A percentile compares a stretch with the other conserved stretches of the same genome.
phyloP scores from a whole-genome alignment of 2,888 invertebrate genomes.

The Cheilosia soror region DNA sequence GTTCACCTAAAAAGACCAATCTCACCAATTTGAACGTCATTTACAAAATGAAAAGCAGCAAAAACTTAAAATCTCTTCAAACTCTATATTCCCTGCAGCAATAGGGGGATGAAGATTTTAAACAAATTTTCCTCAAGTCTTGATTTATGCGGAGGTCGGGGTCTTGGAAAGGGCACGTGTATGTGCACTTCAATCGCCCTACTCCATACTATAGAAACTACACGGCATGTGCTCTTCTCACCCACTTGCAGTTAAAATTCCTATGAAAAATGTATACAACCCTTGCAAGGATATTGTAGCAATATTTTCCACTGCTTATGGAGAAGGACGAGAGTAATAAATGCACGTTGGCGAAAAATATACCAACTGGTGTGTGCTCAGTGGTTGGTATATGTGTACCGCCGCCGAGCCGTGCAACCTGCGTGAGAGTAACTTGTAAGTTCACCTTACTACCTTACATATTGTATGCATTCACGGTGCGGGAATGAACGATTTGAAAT shows the following conservation, averaged over 20 bases:
- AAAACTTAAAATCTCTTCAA: constrained; percentile 50
- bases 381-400: constrained; percentile 48
- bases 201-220: background rate
- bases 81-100: constrained; percentile 9
- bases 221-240: constrained; percentile 10
- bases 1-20: constrained; percentile 2
- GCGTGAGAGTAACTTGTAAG: constrained; percentile 57
- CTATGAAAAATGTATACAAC: constrained; percentile 64
- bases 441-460: constrained; percentile 63
- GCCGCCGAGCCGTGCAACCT: background rate
- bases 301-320: constrained; percentile 49
- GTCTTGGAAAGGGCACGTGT: constrained; percentile 13
- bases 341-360: constrained; percentile 62
- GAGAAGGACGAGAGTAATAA: constrained; percentile 69
- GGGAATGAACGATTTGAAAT: constrained; percentile 54
- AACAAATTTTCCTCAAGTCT: constrained; percentile 54
- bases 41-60: background rate
- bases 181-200: constrained; percentile 6
- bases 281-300: constrained; percentile 64
- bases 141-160: constrained; percentile 44
- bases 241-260: constrained; percentile 30
- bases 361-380: constrained; percentile 15
- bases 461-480: constrained; percentile 55
- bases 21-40: constrained; percentile 17
- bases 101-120: constrained; percentile 40